Base-by-base conservation (phyloP, 2,888 invertebrate species). In the Steinernema scapterisci region DNA sequence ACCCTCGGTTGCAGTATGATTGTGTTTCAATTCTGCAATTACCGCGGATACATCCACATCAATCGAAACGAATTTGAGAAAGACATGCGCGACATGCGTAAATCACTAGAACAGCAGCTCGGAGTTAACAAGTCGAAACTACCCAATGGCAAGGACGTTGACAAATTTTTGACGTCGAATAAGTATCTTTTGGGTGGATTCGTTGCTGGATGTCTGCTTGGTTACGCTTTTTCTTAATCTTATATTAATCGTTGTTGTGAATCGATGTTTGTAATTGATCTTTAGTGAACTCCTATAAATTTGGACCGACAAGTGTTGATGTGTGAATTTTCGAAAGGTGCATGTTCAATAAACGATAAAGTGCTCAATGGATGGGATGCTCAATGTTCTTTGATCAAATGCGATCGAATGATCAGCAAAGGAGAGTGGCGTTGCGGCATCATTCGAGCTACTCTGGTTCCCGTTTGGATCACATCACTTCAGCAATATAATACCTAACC, bases 121-220 rank as follows among this genome's bases (percentile, higher is more conserved):
- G 63, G 63, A 25, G 31, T 6, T 2, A 63, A 63, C 38, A 31
- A 27, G 16, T 63, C 63, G 3, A 7, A 13, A 5, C 2, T 63
- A 7, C 63, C 63, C 16, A 25, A 25, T 31, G 63, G 31, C 31
- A 63, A 63, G 27, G 63, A 81, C 79, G 44, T 82, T 16, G 77
- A 78, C 43, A 75, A 79, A 46, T 83, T 83, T 63, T 51, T 83
- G 23, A 45, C 75, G 5, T 72, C 79, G 0, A 82, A 83, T 51
- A 76, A 75, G 16, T 83, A 80, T 51, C 74, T 83, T 0, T 73
- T 83, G 46, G 75, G 80, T 11, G 82, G 82, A 13, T 82, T 81
- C 72, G 74, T 77, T n/a, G 81, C 80, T 51, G 83, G 83, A 9
- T 75, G 73, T 45, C 76, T 83, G 25, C 75, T 83, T 51, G 83